Conservation (phyloP, 2,797 vertebrate species). For the Periparus ater region DNA sequence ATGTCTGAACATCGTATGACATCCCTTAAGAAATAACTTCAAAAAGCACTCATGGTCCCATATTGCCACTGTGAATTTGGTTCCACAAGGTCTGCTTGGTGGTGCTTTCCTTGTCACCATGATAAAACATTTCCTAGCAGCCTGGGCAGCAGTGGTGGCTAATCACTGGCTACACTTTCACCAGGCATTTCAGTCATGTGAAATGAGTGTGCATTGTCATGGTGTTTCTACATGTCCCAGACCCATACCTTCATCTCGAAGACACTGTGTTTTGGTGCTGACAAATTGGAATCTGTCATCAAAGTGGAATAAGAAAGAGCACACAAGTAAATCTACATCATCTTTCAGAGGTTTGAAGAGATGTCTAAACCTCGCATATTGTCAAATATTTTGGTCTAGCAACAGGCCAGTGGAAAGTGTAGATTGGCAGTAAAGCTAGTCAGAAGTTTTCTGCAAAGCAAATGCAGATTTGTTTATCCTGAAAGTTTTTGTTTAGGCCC, state of each 20-base stretch:
- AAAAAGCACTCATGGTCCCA: not conserved
- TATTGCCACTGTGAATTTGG: not conserved
- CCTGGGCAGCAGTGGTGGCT: too few species aligned
- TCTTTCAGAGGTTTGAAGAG: not conserved
- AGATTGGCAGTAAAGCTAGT: not conserved
- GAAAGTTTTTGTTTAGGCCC: not conserved
- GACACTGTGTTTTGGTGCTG: not conserved
- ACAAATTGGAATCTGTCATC: not conserved
- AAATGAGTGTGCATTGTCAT: not conserved
- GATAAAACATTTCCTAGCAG: not conserved
- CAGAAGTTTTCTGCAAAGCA: conserved; percentile 1
- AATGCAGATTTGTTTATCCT: not conserved
- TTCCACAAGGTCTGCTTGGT: not conserved
- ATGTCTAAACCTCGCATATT: not conserved
- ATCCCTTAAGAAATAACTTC: not conserved
- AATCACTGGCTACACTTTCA: not conserved
- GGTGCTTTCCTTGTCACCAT: not conserved
- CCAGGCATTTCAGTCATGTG: not conserved
- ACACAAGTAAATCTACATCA: not conserved
- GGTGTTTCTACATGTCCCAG: not conserved
- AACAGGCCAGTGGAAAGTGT: not conserved
- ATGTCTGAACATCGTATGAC: not conserved
- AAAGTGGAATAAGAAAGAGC: not conserved
- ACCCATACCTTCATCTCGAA: not conserved
- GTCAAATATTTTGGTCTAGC: not conserved